Evolutionary conservation across 2,888 invertebrate species (phyloP), one percentile per base, ranked within the genome.

Genomic region (Rhopalosiphum nymphaeae): DNA sequence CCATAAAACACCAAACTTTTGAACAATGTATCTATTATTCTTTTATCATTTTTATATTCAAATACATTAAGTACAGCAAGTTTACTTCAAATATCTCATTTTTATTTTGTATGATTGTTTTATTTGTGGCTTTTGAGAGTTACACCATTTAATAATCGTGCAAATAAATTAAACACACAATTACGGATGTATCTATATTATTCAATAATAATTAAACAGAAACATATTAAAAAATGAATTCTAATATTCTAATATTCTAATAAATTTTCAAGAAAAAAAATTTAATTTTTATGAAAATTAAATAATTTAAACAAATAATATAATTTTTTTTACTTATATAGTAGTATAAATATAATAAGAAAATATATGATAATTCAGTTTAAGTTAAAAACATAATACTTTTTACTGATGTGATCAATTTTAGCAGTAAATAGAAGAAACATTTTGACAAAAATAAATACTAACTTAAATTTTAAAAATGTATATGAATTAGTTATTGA

Each of bases 11-110:
- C 67, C 53, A 93, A 92, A 92, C 10, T 93, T 89, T 89, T 78
- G 92, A 93, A 93, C 49, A 89, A 44, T 89, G 92, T 93, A 78
- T 21, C 78, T 36, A 78, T 9, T 21, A 44, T n/a, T 89, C 10
- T 88, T 86, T 86, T 42, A n/a, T 44, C 26, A 61, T 89, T 89
- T 61, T 61, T 44, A 46, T 46, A 46, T 46, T 46, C 44, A 44
- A 67, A n/a, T 25, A 90, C 29, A 46, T n/a, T 13, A 85, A 46
- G 36, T 61, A 36, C 46, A 26, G 53, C 3, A 13, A 53, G 26
- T 49, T 91, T 13, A 36, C 36, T 26, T 0, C 26, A 88, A 56
- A 49, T 87, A 29, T 44, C 25, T 85, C 21, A 67, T 49, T 92
- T 42, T 92, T 29, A 57, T 92, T 42, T 88, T 92, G 86, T 88